phyloP scores from a whole-genome alignment of 2,797 vertebrate species.

The Varecia variegata region DNA sequence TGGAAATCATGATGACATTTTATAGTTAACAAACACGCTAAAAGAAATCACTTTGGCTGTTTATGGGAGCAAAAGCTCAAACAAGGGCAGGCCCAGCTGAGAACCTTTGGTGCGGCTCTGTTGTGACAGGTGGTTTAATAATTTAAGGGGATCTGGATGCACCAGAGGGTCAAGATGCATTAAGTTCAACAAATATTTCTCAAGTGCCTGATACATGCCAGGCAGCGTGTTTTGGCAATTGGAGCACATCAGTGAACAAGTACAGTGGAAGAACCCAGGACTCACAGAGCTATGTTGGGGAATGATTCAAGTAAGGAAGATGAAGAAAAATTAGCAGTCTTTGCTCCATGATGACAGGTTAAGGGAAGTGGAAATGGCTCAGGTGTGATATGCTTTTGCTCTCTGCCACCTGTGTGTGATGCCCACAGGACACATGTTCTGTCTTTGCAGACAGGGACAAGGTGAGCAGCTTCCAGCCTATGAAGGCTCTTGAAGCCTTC shows the following conservation, averaged over 20 bases:
- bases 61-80: slow-evolving; percentile 9
- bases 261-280: background rate
- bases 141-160: background rate
- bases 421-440: background rate
- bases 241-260: background rate
- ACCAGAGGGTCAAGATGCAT: background rate
- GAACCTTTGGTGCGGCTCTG: background rate
- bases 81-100: background rate
- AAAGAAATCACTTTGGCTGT: slow-evolving; percentile 33
- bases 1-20: slow-evolving; percentile 37
- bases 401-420: background rate
- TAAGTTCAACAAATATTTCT: background rate
- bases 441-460: background rate
- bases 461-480: background rate
- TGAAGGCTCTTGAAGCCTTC: background rate
- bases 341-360: background rate
- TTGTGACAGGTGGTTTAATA: background rate
- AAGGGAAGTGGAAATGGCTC: background rate
- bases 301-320: background rate
- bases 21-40: background rate
- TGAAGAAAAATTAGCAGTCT: background rate
- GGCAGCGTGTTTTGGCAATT: background rate
- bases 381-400: background rate
- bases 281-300: background rate
- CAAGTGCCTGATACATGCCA: background rate